Evolutionary conservation across 2,797 vertebrate genomes (phyloP), one percentile per base, ranked within the genome.

Genomic region (Gallinago nigripennis): DNA sequence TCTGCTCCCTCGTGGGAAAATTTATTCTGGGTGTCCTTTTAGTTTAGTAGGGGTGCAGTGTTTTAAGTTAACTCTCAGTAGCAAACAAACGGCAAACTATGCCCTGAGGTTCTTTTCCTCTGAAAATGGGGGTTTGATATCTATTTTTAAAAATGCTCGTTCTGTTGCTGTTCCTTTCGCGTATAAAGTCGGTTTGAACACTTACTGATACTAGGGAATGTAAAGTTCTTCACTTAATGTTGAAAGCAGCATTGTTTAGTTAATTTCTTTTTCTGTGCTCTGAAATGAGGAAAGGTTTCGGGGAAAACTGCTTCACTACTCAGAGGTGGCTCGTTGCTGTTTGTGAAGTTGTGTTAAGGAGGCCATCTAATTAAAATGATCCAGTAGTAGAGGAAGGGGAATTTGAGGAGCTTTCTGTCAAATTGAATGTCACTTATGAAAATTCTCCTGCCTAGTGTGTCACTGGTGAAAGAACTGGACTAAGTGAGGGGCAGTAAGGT

Each of bases 141-240:
- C 83, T 0, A 6, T 63, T 43, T n/a, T 0, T 2, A 37, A 41
- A 70, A 58, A 17, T 0, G 20, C 23, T 39, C 18, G 3, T 31
- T 71, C 45, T 33, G 0, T n/a, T 66, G 11, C 25, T 24, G n/a
- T 24, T 63, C n/a, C 15, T 8, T 17, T 54, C 8, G 10, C 24
- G 1, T 6, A 28, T 24, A 31, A n/a, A 53, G 48, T 31, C 7
- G 1, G 7, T 63, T 76, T 80, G 73, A 70, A n/a, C 4, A 1
- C 28, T 18, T 53, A 6, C 27, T 28, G 41, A 4, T n/a, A 3
- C 1, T 31, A 11, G 50, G 33, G n/a, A 43, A 65, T 10, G 27
- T 37, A 2, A 93, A 80, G 53, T 85, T 92, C 51, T 50, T 53
- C 11, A 1, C 25, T 45, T 8, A 13, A 12, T 3, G 8, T 25